Evolutionary conservation across 2,797 vertebrate genomes (phyloP).

Genomic region (Xenentodon cancila): DNA sequence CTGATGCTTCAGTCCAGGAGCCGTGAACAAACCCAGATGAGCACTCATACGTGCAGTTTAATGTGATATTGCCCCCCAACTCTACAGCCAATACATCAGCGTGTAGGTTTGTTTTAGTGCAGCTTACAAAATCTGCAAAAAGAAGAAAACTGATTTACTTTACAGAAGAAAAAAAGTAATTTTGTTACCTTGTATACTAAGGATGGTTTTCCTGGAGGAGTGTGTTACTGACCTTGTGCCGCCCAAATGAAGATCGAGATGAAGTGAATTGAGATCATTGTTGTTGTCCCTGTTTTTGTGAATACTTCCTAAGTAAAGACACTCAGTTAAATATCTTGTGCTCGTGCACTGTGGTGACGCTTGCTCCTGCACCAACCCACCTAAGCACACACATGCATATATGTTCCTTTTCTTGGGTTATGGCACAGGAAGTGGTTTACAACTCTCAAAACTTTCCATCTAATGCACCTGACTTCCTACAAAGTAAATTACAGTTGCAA

Average conservation of each 20-base stretch:
- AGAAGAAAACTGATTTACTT: neutral
- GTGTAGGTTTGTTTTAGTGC: conserved; percentile 9
- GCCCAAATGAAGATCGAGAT: conserved; percentile 57
- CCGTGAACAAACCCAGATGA: conserved; percentile 76
- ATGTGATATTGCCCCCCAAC: conserved; percentile 56
- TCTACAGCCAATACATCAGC: conserved; percentile 41
- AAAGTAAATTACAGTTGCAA: conserved; percentile 20
- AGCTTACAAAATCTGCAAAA: conserved; percentile 61
- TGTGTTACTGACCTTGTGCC: conserved; percentile 49
- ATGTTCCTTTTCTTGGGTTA: neutral
- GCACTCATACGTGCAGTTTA: conserved; percentile 81
- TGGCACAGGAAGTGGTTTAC: conserved; percentile 72
- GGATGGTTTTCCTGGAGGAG: too few species aligned
- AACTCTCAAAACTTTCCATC: conserved; percentile 60
- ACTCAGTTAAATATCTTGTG: conserved; percentile 21
- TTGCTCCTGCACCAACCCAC: conserved; percentile 54
- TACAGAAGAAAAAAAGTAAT: neutral
- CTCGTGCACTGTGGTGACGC: conserved; percentile 3
- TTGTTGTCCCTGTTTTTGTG: conserved; percentile 34
- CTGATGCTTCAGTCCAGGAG: conserved; percentile 59
- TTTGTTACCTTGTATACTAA: neutral
- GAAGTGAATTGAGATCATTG: conserved; percentile 46
- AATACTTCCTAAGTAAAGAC: conserved; percentile 14
- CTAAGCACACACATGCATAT: conserved; percentile 24
- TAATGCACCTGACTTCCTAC: conserved; percentile 51